Conservation (phyloP, 2,888 invertebrate genomes). For the Pseudococcus jackbeardsleyi region DNA sequence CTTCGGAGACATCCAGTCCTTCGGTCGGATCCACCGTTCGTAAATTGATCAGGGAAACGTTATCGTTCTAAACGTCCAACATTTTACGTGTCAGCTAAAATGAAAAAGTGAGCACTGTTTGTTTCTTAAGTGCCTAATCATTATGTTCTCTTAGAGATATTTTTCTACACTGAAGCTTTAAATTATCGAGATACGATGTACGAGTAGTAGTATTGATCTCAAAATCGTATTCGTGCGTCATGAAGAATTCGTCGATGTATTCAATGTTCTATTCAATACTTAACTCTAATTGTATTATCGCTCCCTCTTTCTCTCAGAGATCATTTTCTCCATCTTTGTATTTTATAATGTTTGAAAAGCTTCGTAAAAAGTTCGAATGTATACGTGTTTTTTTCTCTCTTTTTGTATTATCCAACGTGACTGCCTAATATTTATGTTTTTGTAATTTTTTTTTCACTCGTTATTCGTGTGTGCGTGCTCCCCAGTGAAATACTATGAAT, state of each 20-base stretch:
- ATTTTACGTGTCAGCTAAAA: neutral
- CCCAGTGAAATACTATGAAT: neutral
- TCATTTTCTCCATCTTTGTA: neutral
- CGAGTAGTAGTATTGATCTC: constrained; percentile 25
- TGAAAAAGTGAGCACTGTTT: constrained; percentile 3
- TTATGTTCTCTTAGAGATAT: constrained; percentile 17
- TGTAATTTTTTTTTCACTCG: neutral
- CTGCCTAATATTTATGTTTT: constrained; percentile 4
- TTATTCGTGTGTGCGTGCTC: neutral
- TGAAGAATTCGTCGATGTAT: constrained; percentile 26
- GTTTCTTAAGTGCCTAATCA: constrained; percentile 5
- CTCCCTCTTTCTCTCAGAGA: neutral
- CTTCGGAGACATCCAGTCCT: constrained; percentile 82
- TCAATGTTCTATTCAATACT: neutral
- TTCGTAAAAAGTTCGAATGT: neutral
- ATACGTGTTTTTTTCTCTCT: constrained; percentile 27
- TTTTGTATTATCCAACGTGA: constrained; percentile 30
- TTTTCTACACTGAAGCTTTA: constrained; percentile 33
- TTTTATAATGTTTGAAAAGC: constrained; percentile 15
- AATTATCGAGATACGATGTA: constrained; percentile 5
- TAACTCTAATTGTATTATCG: constrained; percentile 3
- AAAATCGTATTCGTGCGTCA: constrained; percentile 39
- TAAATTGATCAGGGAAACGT: constrained; percentile 88
- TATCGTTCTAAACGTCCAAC: constrained; percentile 71
- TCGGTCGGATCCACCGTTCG: constrained; percentile 91